Conservation (phyloP, 1,140 invertebrate genomes). For the Euborellia annulipes region DNA sequence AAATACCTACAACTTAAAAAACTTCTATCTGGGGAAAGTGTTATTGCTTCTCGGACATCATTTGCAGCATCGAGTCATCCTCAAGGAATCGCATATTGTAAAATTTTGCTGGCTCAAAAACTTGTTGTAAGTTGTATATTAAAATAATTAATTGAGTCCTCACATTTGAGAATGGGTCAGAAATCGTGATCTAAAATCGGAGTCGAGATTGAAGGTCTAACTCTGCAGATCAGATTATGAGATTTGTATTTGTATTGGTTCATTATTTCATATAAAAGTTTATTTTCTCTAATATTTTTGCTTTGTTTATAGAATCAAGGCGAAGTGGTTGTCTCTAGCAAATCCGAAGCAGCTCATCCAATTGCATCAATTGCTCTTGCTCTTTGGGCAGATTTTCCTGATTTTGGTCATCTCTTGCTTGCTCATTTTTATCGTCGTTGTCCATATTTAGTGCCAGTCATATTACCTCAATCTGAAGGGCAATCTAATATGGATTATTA, state of each 20-base stretch:
- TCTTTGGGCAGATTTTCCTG: constrained; percentile 59
- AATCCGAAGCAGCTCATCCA: constrained; percentile 67
- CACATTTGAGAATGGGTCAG: too few relatives aligned
- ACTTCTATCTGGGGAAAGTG: constrained; percentile 49
- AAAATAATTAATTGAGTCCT: constrained; percentile 2
- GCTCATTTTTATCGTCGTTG: constrained; percentile 60
- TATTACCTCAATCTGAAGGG: constrained; percentile 45
- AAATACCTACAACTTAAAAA: constrained; percentile 55
- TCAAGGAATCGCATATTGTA: constrained; percentile 47
- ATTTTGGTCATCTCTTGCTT: constrained; percentile 61
- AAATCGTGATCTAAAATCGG: too few relatives aligned
- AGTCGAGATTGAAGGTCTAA: too few relatives aligned
- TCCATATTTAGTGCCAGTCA: constrained; percentile 71
- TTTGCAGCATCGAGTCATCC: constrained; percentile 48
- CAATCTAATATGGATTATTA: constrained; percentile 61
- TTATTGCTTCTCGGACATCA: constrained; percentile 37
- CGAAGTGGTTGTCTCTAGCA: constrained; percentile 61
- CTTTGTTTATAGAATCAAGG: constrained; percentile 44
- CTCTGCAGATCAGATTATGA: too few relatives aligned
- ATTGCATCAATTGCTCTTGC: constrained; percentile 60
- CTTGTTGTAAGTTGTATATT: constrained; percentile 39
- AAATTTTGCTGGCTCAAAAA: constrained; percentile 51
- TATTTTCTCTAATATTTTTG: constrained; percentile 16
- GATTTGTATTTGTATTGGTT: too few relatives aligned
- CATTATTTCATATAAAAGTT: constrained; percentile 7